Conservation (phyloP, 2,113 vertebrate species). For the Pseudois nayaur region DNA sequence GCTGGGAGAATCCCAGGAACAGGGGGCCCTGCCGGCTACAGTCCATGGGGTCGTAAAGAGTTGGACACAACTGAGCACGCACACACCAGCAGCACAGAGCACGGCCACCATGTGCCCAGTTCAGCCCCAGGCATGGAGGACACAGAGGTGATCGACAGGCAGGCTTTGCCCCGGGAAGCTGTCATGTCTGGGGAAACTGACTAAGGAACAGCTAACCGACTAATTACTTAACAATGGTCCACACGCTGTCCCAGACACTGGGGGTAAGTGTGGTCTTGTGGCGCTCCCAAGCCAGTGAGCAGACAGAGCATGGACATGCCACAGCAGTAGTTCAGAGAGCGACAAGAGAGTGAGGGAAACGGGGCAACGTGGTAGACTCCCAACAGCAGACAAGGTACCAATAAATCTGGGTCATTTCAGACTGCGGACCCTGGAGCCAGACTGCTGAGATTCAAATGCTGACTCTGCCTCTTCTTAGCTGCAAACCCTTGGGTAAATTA, state of each 20-base stretch:
- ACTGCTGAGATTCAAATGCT: not conserved
- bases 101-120: fast-evolving
- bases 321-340: not conserved
- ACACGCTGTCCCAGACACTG: not conserved
- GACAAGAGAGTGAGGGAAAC: not conserved
- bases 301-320: not conserved
- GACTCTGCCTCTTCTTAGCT: not conserved
- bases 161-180: not conserved
- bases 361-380: fast-evolving
- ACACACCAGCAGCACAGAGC: fast-evolving
- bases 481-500: not conserved
- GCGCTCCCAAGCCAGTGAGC: not conserved
- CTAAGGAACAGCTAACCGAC: not conserved
- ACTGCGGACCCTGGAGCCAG: not conserved
- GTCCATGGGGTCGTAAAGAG: not conserved
- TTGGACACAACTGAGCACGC: not conserved
- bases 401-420: not conserved
- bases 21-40: not conserved
- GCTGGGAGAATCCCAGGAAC: not conserved
- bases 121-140: not conserved
- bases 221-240: not conserved
- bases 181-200: not conserved
- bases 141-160: not conserved
- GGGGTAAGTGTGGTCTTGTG: not conserved
- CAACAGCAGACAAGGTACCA: not conserved